Conservation (phyloP, 2,113 vertebrate genomes). For the Gavialis gangeticus region DNA sequence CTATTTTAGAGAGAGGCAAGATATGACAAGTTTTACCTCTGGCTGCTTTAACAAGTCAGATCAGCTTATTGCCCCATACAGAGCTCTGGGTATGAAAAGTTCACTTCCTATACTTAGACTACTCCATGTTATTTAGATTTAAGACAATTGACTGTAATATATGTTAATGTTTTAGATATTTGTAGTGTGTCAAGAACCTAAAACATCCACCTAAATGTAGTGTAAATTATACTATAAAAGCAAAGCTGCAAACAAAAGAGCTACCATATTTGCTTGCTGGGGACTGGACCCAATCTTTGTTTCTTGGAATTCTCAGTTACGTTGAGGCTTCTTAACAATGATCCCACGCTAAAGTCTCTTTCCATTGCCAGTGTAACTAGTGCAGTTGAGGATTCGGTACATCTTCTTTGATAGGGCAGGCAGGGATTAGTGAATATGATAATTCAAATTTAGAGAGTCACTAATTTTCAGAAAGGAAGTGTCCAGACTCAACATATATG, state of each 20-base stretch:
- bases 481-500: background rate
- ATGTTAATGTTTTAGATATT: background rate
- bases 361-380: background rate
- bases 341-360: background rate
- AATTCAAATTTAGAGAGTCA: background rate
- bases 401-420: background rate
- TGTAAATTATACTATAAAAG: background rate
- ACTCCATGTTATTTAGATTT: background rate
- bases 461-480: background rate
- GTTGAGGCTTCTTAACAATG: background rate
- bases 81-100: background rate
- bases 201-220: background rate
- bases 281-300: background rate
- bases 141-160: background rate
- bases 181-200: background rate
- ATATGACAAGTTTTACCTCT: background rate
- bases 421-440: background rate
- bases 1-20: slow-evolving; percentile 26
- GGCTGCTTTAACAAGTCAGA: background rate
- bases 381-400: background rate
- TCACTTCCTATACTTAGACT: background rate
- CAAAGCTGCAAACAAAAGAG: background rate
- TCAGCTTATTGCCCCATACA: background rate
- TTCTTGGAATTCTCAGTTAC: background rate
- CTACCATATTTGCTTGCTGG: background rate